Conservation (phyloP, 2,797 vertebrate genomes). For the Leucoraja ocellata region DNA sequence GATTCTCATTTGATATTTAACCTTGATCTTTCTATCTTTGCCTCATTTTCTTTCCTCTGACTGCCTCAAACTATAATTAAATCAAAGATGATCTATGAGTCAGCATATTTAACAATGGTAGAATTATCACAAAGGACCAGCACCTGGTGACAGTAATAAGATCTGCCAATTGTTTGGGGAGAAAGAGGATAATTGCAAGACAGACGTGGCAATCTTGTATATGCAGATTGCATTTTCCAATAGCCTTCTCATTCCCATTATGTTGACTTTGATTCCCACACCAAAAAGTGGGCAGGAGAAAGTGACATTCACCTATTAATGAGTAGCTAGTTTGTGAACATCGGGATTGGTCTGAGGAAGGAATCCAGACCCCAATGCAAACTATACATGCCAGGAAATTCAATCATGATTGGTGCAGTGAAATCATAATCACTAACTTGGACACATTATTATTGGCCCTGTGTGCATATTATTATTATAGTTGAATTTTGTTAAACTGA, state of each 20-base stretch:
- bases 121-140: background rate
- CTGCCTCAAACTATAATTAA: background rate
- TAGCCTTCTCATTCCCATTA: background rate
- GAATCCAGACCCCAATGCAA: background rate
- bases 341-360: background rate
- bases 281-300: background rate
- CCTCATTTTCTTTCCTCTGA: no score
- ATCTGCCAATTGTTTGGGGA: background rate
- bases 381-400: background rate
- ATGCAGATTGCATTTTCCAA: background rate
- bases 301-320: background rate
- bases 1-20: background rate
- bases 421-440: background rate
- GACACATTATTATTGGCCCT: background rate
- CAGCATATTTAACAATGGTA: background rate
- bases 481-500: conserved; percentile 6
- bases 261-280: background rate
- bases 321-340: background rate
- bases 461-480: background rate
- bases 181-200: background rate
- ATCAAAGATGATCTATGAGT: background rate
- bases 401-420: background rate
- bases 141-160: background rate
- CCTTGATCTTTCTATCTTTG: no score
- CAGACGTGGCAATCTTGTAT: background rate